Evolutionary conservation across 2,888 invertebrate genomes (phyloP), one percentile per base, ranked within the genome.

Genomic region (Epirrhoe alternata): DNA sequence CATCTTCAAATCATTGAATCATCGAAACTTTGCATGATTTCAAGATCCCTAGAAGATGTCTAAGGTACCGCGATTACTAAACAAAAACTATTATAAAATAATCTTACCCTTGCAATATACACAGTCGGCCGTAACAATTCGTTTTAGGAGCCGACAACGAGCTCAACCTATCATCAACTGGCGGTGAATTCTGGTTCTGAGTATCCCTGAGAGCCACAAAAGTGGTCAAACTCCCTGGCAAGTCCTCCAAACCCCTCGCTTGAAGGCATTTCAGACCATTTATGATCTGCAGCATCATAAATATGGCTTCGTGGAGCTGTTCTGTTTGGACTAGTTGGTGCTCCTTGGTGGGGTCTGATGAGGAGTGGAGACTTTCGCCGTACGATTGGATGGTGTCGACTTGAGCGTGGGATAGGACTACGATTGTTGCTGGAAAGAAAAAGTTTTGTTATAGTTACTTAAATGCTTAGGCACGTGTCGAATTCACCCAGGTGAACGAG

Each of bases 241-340:
- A 94, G 77, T 97, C 97, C 81, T 97, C 97, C 30, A 97, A 95
- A 1, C 97, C 97, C 73, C 97, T 95, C 0, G 97, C 96, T 85
- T 97, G 97, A 30, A 97, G 91, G 79, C 95, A 96, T 84, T 97
- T 97, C 73, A 97, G 88, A 0, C 96, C 97, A 74, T 97, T 97
- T 31, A 97, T 96, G 67, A 97, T 90, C 79, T 97, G 97, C 61
- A 97, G 92, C 90, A 97, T 94, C 72, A 97, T 94, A 83, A 97
- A 97, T 70, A 96, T 95, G 50, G 96, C 95, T 74, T 97, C 97
- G 87, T 86, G 95, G 77, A 77, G 94, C 86, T 85, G 94, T 80
- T 86, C 95, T 64, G 88, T 94, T 83, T 84, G 94, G 73, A 85
- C 86, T 67, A 89, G 81, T 54, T 89, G 89, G 76, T 89, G 86